Evolutionary conservation across 2,888 invertebrate genomes (phyloP).

Genomic region (Cephonodes hylas): DNA sequence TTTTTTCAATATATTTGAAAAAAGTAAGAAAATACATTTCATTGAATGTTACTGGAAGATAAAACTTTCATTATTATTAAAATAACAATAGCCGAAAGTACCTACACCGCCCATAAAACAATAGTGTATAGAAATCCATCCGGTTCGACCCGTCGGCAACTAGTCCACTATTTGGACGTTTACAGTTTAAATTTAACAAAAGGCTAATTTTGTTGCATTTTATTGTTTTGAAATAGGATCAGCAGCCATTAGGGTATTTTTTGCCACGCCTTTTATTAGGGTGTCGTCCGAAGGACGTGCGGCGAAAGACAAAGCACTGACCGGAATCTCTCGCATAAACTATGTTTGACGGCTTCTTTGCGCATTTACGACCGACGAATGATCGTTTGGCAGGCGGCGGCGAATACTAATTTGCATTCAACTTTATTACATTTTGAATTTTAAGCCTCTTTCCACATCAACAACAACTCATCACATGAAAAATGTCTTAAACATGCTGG

Average conservation of each 20-base stretch:
- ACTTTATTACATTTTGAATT: constrained; percentile 7
- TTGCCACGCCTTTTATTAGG: constrained; percentile 80
- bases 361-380: constrained; percentile 53
- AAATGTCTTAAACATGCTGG: not conserved
- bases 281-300: constrained; percentile 76
- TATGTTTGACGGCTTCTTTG: constrained; percentile 75
- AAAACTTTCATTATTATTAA: constrained; percentile 35
- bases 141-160: constrained; percentile 44
- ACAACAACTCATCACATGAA: not conserved
- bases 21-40: not conserved
- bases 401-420: constrained; percentile 8
- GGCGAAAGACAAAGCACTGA: constrained; percentile 74
- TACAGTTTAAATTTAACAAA: constrained; percentile 70
- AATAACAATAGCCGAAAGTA: constrained; percentile 48
- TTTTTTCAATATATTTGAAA: not conserved
- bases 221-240: constrained; percentile 78
- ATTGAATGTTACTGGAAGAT: constrained; percentile 26
- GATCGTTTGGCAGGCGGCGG: constrained; percentile 27
- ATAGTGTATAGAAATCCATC: constrained; percentile 46
- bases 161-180: constrained; percentile 57
- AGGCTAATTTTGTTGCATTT: constrained; percentile 80
- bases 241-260: constrained; percentile 73
- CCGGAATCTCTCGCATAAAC: constrained; percentile 76
- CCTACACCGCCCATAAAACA: constrained; percentile 67
- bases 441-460: not conserved